phyloP scores from a whole-genome alignment of 2,113 vertebrate species.

The Haplochromis vanheusdeni region DNA sequence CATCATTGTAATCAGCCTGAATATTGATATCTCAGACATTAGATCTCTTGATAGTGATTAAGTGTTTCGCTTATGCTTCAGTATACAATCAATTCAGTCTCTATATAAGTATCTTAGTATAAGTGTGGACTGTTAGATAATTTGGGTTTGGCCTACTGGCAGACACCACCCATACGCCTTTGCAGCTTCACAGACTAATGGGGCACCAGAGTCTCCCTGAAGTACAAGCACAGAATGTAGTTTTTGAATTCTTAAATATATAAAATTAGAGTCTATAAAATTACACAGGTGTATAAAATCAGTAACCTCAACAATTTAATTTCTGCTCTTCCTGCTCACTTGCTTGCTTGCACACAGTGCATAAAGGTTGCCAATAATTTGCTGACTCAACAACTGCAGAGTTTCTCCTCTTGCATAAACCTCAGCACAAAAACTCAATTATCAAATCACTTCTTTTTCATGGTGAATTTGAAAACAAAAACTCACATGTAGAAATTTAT shows the following conservation, averaged over 20 bases:
- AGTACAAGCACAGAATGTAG: background rate
- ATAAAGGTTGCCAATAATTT: background rate
- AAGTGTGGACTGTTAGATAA: background rate
- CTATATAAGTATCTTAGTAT: background rate
- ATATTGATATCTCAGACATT: background rate
- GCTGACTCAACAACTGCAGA: background rate
- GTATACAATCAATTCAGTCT: background rate
- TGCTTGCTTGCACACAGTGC: background rate
- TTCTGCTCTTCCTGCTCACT: background rate
- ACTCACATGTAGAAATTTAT: background rate
- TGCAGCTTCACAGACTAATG: background rate
- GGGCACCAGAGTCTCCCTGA: background rate
- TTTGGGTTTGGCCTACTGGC: background rate
- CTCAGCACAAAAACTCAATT: rapidly evolving
- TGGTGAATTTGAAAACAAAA: background rate
- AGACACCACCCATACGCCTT: background rate
- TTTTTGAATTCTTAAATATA: background rate
- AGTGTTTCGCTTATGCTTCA: background rate
- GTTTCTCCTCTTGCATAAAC: background rate
- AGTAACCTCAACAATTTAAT: background rate
- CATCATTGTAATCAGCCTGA: background rate
- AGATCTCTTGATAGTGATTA: background rate
- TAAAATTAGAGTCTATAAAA: rapidly evolving
- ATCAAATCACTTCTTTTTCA: background rate
- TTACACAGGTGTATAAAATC: background rate